Conservation (phyloP, 2,888 invertebrate species). For the Protophormia terraenovae region DNA sequence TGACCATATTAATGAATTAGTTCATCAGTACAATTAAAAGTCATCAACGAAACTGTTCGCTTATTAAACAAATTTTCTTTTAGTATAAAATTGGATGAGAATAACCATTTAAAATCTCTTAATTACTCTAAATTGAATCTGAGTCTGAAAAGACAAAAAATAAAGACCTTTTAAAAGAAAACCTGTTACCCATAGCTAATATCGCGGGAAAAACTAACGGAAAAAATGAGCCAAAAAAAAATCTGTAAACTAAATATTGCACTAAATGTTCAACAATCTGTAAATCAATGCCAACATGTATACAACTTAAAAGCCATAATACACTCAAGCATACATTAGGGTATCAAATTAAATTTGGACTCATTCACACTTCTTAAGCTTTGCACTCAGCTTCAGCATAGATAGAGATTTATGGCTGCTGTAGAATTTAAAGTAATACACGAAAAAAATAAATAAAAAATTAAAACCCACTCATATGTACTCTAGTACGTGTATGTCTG, state of each 20-base stretch:
- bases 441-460: neutral
- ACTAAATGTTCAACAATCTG: slow-evolving; percentile 18
- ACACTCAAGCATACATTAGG: slow-evolving; percentile 28
- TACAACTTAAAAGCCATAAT: neutral
- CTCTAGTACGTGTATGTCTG: neutral
- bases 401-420: slow-evolving; percentile 35
- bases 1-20: too few relatives aligned
- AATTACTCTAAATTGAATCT: too few relatives aligned
- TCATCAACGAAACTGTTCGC: too few relatives aligned
- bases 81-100: too few relatives aligned
- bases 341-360: slow-evolving; percentile 44
- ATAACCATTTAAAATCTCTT: too few relatives aligned
- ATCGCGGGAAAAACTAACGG: too few relatives aligned
- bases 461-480: slow-evolving; percentile 46
- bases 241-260: neutral
- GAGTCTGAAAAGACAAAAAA: too few relatives aligned
- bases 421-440: neutral
- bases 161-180: too few relatives aligned
- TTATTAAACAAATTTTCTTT: too few relatives aligned
- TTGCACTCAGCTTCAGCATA: neutral
- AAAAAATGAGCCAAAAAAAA: neutral
- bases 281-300: slow-evolving; percentile 28
- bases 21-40: too few relatives aligned
- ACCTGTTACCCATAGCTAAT: too few relatives aligned
- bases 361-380: slow-evolving; percentile 59